Conservation (phyloP, 1,140 invertebrate species). For the Ptiloglossa arizonensis region DNA sequence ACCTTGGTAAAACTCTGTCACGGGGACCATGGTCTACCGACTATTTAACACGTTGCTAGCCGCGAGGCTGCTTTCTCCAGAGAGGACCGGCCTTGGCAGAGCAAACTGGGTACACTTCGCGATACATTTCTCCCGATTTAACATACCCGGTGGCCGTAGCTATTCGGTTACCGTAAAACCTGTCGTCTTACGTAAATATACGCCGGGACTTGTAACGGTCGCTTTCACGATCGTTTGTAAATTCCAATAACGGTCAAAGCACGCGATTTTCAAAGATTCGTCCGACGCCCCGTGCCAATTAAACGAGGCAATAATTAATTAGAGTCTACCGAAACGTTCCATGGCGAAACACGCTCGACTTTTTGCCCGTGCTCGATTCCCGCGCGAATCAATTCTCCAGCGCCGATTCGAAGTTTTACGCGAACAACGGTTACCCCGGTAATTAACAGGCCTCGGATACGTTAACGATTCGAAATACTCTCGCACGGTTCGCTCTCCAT, state of each 20-base stretch:
- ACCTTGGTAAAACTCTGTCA: background rate
- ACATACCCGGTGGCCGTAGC: background rate
- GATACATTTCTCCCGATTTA: constrained; percentile 61
- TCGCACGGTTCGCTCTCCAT: background rate
- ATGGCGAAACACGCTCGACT: background rate
- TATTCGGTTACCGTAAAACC: constrained; percentile 36
- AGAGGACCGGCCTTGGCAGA: constrained; percentile 55
- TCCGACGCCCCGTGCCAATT: background rate
- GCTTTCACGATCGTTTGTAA: constrained; percentile 40
- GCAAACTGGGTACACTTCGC: constrained; percentile 51
- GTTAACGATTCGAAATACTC: background rate
- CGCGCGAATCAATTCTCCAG: background rate
- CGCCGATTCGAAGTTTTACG: background rate
- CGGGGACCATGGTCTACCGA: background rate
- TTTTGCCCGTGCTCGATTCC: background rate
- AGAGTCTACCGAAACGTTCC: background rate
- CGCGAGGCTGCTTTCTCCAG: constrained; percentile 54
- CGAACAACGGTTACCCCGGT: background rate
- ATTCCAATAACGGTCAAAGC: background rate
- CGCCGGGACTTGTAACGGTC: background rate
- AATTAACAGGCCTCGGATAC: background rate
- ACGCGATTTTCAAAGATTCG: background rate
- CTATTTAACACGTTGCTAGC: background rate
- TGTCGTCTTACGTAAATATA: constrained; percentile 48
- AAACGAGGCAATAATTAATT: constrained; percentile 12